Conservation (phyloP, 2,888 invertebrate species). For the Nesidiocoris tenuis region DNA sequence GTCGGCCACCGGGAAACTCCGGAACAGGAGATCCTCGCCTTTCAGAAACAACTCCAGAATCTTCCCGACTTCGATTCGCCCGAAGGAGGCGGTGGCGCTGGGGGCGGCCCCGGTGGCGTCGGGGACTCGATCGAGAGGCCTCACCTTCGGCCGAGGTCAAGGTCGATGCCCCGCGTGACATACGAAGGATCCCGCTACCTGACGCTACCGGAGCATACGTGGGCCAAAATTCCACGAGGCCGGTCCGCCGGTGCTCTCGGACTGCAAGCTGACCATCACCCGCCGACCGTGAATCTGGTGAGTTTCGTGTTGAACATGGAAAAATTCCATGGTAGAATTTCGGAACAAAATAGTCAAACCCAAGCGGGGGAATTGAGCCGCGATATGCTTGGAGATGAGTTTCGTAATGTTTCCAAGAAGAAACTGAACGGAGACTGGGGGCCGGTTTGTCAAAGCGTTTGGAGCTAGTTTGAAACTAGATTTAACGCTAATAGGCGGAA, state of each 20-base stretch:
- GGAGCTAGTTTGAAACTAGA: no score
- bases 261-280: constrained; percentile 51
- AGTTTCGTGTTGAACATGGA: no score
- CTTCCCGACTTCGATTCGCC: constrained; percentile 58
- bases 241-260: constrained; percentile 53
- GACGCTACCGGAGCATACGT: constrained; percentile 53
- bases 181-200: constrained; percentile 55
- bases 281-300: constrained; percentile 45
- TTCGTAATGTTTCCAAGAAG: no score
- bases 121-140: constrained; percentile 51
- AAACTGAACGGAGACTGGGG: no score
- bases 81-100: constrained; percentile 50
- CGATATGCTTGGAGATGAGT: no score
- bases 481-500: no score
- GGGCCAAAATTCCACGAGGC: constrained; percentile 52
- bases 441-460: no score
- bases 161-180: constrained; percentile 53
- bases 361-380: no score
- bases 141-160: constrained; percentile 55
- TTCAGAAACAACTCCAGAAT: constrained; percentile 61
- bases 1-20: constrained; percentile 52
- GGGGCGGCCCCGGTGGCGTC: constrained; percentile 51
- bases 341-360: no score
- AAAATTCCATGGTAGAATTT: constrained; percentile 30
- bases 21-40: constrained; percentile 59